Conservation (phyloP, 2,888 invertebrate genomes). For the Conus canariensis region DNA sequence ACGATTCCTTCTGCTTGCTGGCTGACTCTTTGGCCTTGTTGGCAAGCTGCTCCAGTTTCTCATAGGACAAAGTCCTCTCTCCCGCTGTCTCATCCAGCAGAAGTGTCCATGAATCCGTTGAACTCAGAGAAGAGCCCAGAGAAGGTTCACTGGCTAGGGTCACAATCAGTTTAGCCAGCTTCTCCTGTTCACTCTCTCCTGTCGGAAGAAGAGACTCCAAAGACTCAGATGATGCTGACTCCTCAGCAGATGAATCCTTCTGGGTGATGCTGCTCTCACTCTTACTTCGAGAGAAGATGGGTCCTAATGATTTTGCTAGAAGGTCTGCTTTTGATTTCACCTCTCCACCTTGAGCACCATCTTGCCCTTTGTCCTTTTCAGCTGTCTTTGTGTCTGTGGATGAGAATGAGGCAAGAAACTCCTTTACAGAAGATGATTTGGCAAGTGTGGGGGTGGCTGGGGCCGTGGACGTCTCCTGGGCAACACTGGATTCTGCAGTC, state of each 20-base stretch:
- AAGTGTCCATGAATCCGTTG: conserved; percentile 28
- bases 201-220: neutral
- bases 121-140: neutral
- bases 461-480: neutral
- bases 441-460: neutral
- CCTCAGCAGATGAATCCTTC: neutral
- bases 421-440: conserved; percentile 11
- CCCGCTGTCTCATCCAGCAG: conserved; percentile 27
- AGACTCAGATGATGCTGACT: neutral
- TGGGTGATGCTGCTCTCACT: neutral
- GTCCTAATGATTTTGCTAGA: neutral
- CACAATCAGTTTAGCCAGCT: neutral
- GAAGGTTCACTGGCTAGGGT: neutral
- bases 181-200: conserved; percentile 13
- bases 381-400: neutral
- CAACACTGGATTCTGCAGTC: neutral
- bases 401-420: conserved; percentile 31
- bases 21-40: neutral
- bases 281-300: neutral
- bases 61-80: conserved; percentile 4
- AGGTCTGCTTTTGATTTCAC: neutral
- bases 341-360: neutral
- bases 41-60: conserved; percentile 14
- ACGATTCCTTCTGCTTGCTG: neutral
- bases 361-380: neutral